These are phyloP conservation scores for Conchocele bisecta DNA, from an alignment of 2,888 invertebrate genomes.

Conservation along the genomic window DNA sequence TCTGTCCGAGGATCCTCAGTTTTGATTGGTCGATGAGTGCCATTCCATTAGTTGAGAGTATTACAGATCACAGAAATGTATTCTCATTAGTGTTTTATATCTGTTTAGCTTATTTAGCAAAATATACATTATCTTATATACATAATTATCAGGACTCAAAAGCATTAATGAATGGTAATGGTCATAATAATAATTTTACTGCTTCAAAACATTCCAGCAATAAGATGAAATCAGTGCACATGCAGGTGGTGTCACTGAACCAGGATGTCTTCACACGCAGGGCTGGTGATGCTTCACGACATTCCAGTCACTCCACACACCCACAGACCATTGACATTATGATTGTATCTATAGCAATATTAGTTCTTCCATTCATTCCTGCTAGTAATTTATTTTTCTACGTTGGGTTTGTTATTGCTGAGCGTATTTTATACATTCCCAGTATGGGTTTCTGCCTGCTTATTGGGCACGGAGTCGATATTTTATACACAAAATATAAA, in stretches of 20 bases:
- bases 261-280: not conserved
- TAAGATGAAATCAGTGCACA: conserved; percentile 34
- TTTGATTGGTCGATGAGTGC: conserved; percentile 99
- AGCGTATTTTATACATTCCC: conserved; percentile 96
- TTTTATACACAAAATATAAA: conserved; percentile 62
- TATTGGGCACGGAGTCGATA: conserved; percentile 85
- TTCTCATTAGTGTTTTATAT: conserved; percentile 90
- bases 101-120: conserved; percentile 68
- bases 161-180: conserved; percentile 69
- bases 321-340: conserved; percentile 70
- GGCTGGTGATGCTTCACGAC: conserved; percentile 18
- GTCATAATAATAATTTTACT: conserved; percentile 53
- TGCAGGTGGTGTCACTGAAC: conserved; percentile 20
- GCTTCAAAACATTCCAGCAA: conserved; percentile 39
- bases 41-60: conserved; percentile 91
- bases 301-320: no score
- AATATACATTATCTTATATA: conserved; percentile 62
- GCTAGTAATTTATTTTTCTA: conserved; percentile 98
- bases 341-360: conserved; percentile 86
- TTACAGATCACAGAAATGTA: conserved; percentile 91
- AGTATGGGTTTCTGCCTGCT: conserved; percentile 97
- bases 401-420: conserved; percentile 99
- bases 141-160: conserved; percentile 31
- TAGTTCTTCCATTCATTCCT: conserved; percentile 96
- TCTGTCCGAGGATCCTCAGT: conserved; percentile 94